Evolutionary conservation across 2,888 invertebrate genomes (phyloP).

Genomic region (Luperina testacea): DNA sequence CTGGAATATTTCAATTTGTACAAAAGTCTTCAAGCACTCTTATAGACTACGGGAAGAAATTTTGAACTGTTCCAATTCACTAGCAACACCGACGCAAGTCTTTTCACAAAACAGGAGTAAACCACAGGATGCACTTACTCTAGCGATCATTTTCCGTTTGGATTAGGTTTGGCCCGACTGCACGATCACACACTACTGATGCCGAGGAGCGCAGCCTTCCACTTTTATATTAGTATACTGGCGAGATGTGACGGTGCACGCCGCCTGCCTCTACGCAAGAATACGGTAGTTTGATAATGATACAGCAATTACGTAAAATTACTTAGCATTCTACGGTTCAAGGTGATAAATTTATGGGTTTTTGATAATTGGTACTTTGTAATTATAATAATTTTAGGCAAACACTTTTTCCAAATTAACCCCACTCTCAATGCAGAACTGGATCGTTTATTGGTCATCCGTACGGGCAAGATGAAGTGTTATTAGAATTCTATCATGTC

Average conservation of each 20-base stretch:
- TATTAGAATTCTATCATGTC: slow-evolving; percentile 50
- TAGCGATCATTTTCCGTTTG: slow-evolving; percentile 88
- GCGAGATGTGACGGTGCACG: slow-evolving; percentile 84
- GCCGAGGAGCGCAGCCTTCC: slow-evolving; percentile 77
- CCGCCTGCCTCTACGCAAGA: slow-evolving; percentile 83
- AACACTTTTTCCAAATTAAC: background rate
- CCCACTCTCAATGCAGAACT: background rate
- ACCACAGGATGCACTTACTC: slow-evolving; percentile 84
- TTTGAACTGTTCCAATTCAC: slow-evolving; percentile 40
- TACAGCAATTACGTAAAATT: slow-evolving; percentile 88
- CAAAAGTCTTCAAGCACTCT: slow-evolving; percentile 18
- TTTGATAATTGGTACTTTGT: slow-evolving; percentile 67
- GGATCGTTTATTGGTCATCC: background rate
- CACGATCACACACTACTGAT: slow-evolving; percentile 89
- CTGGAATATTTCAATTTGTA: slow-evolving; percentile 4
- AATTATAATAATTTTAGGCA: slow-evolving; percentile 57
- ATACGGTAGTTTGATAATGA: slow-evolving; percentile 89
- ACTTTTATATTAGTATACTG: slow-evolving; percentile 88
- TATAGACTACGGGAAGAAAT: slow-evolving; percentile 11
- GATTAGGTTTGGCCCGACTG: slow-evolving; percentile 87
- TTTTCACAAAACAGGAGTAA: slow-evolving; percentile 80
- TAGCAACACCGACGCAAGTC: slow-evolving; percentile 64
- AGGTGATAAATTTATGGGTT: slow-evolving; percentile 80
- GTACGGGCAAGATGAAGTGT: slow-evolving; percentile 1
- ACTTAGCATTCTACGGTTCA: slow-evolving; percentile 83